These are phyloP conservation scores for Platycercus adscitus DNA, from an alignment of 2,113 vertebrate genomes.

Conservation along the genomic window DNA sequence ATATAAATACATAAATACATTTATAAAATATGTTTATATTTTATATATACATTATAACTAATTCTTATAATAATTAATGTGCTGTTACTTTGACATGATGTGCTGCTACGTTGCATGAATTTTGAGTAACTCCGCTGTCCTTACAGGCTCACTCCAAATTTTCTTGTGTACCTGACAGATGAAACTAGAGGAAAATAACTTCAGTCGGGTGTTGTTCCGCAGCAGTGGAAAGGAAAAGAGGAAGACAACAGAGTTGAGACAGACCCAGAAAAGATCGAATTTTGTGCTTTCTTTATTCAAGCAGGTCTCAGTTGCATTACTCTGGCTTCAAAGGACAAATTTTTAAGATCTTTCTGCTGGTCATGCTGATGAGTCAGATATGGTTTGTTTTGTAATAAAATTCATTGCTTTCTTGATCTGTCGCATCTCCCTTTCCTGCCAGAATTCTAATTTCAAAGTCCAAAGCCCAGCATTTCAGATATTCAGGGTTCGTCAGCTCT, in stretches of 20 bases:
- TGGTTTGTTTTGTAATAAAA: not conserved
- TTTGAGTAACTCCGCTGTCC: not conserved
- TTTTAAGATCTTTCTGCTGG: not conserved
- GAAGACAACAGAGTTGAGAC: not conserved
- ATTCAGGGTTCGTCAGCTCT: not conserved
- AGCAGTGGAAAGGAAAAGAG: not conserved
- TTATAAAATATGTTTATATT: too few relatives aligned
- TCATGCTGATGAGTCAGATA: constrained; percentile 16
- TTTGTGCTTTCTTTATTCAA: not conserved
- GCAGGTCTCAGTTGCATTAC: not conserved
- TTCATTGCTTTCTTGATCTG: not conserved
- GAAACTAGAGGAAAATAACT: not conserved
- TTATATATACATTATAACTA: too few relatives aligned
- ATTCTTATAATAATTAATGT: not conserved
- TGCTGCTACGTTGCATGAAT: not conserved
- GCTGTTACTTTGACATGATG: not conserved
- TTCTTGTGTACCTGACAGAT: not conserved
- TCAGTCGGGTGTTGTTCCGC: not conserved
- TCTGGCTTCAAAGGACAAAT: not conserved
- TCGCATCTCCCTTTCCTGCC: not conserved
- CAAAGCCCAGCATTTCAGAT: not conserved
- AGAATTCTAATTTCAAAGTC: constrained; percentile 3
- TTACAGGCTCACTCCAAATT: not conserved
- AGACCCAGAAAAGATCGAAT: not conserved
- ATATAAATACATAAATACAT: too few relatives aligned